Evolutionary conservation across 2,113 vertebrate genomes (phyloP), one percentile per base, ranked within the genome.

Genomic region (Eolophus roseicapilla): DNA sequence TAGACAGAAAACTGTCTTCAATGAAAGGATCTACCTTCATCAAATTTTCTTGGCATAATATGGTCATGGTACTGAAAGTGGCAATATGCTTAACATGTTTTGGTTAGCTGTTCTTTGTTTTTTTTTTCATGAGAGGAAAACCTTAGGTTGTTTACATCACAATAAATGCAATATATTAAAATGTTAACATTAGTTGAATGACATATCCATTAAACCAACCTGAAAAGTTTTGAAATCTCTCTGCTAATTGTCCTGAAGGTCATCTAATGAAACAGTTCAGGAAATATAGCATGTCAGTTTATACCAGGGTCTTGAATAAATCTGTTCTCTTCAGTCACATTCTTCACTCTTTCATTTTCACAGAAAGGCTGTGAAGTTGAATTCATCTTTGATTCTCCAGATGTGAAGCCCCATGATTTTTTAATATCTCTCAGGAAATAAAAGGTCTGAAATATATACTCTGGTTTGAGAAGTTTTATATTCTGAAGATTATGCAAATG

Each of bases 171-270:
- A 67, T 93, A 57, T 63, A 62, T 52, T 82, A 84, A 88, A 95
- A 95, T 37, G 49, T 82, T 91, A 76, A 68, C 57, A 52, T 86
- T 63, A 73, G 29, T 67, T 83, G 74, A 96, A 94, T 91, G 92
- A 31, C 82, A 88, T 49, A 86, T 80, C 49, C 7, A 24, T 95
- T 95, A 95, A 96, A 92, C 23, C 13, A 86, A 60, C 64, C 43
- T 82, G 73, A 96, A 97, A 79, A 82, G 52, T 77, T 93, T 88
- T 82, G 44, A 69, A 88, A 65, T 86, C 29, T 29, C 12, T 82
- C 63, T 80, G 14, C 41, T 88, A 87, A 84, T 84, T 91, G 47
- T 91, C 83, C 65, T 86, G 79, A 92, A 96, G 84, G 69, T 88
- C 31, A 69, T n/a, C 21, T 41, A 78, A 13, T 47, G 78, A 95